phyloP scores from a whole-genome alignment of 2,113 vertebrate species.

The Tapirus terrestris region DNA sequence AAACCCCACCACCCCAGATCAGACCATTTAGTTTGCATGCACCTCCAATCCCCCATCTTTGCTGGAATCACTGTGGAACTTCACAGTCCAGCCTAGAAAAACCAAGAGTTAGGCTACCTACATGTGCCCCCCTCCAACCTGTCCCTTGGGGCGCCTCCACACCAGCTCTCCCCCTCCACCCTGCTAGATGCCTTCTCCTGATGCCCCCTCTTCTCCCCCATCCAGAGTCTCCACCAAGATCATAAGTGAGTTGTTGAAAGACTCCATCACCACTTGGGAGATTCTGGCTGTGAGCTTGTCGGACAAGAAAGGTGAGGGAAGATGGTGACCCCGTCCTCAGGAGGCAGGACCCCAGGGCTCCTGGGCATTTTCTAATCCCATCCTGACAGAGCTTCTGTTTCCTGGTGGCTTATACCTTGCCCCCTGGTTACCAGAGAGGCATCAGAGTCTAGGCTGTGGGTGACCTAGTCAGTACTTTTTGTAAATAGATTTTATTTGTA shows the following conservation, averaged over 20 bases:
- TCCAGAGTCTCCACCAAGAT: conserved; percentile 80
- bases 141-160: neutral
- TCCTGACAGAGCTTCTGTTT: neutral
- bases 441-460: neutral
- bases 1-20: too few relatives aligned
- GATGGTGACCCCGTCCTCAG: fast-evolving
- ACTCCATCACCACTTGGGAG: conserved; percentile 95
- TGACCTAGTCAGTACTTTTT: neutral
- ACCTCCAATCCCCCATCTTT: neutral
- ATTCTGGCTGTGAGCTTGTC: conserved; percentile 92
- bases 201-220: fast-evolving
- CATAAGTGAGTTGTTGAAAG: conserved; percentile 85
- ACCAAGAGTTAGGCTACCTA: too few relatives aligned
- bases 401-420: neutral
- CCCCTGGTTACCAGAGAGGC: neutral
- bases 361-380: neutral
- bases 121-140: neutral
- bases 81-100: neutral
- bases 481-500: neutral
- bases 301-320: conserved; percentile 79
- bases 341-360: neutral
- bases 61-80: neutral
- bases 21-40: neutral
- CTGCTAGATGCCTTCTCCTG: neutral
- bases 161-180: fast-evolving